A percentile compares a stretch with the other conserved stretches of the same genome.
Evolutionary conservation across 2,797 vertebrate species (phyloP).

Genomic region (Lepidocolaptes lacrymiger): DNA sequence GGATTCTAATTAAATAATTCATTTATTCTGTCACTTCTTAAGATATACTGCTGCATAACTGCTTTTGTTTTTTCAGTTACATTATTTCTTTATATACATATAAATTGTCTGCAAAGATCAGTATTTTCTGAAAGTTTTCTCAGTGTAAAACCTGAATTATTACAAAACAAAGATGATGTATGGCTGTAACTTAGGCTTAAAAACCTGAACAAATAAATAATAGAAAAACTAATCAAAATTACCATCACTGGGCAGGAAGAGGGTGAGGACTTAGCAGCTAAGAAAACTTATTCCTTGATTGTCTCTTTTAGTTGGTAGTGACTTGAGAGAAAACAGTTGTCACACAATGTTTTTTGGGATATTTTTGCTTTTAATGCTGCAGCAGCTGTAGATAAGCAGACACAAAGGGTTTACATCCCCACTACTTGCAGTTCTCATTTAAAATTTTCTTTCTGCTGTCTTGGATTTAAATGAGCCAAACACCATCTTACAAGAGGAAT

Average conservation of each 20-base stretch:
- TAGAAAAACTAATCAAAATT: neutral
- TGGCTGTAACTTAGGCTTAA: neutral
- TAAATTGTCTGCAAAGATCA: neutral
- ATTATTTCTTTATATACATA: neutral
- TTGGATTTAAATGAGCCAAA: neutral
- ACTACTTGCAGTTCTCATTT: neutral
- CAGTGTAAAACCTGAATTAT: neutral
- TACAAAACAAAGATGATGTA: neutral
- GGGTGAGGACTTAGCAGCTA: neutral
- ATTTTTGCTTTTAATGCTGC: neutral
- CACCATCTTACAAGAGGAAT: neutral
- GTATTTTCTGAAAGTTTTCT: neutral
- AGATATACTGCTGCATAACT: neutral
- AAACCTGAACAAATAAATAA: neutral
- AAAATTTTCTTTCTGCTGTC: neutral
- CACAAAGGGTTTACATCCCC: neutral
- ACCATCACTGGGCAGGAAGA: neutral
- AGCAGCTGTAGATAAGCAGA: neutral
- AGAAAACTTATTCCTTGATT: neutral
- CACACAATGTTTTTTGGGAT: fast-evolving
- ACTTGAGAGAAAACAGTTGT: neutral
- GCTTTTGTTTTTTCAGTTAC: neutral
- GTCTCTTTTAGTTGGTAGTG: neutral
- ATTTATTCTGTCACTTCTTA: neutral
- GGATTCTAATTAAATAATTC: neutral